phyloP scores from a whole-genome alignment of 2,888 invertebrate genomes.

The Phortica magna region DNA sequence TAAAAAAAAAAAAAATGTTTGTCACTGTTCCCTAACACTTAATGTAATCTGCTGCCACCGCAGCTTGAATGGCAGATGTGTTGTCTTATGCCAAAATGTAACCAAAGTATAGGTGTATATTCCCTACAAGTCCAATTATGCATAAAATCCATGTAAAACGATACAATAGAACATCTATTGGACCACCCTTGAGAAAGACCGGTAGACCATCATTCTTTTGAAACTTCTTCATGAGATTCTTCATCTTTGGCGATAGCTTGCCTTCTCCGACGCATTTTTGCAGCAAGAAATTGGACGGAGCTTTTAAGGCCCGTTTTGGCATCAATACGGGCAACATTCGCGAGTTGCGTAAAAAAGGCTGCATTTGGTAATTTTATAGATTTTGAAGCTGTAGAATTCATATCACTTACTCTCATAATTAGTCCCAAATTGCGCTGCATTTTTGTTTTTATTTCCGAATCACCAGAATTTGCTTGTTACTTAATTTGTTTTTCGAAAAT shows the following conservation, averaged over 20 bases:
- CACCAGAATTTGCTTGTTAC: not conserved
- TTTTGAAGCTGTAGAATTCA: not conserved
- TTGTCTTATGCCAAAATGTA: slow-evolving; percentile 51
- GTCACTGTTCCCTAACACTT: slow-evolving; percentile 3
- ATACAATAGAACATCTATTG: slow-evolving; percentile 76
- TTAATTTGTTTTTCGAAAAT: not conserved
- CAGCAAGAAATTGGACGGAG: not conserved
- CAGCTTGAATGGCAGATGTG: not conserved
- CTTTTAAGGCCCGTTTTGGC: not conserved
- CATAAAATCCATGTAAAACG: slow-evolving; percentile 68
- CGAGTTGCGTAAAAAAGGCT: slow-evolving; percentile 8
- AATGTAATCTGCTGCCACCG: not conserved
- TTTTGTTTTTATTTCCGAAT: not conserved
- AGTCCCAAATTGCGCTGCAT: not conserved
- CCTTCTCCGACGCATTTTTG: slow-evolving; percentile 38
- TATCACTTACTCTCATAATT: not conserved
- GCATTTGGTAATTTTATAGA: not conserved
- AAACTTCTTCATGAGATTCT: slow-evolving; percentile 18
- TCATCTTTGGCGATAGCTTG: slow-evolving; percentile 19
- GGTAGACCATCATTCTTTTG: slow-evolving; percentile 74
- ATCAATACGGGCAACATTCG: not conserved
- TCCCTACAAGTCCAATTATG: slow-evolving; percentile 59
- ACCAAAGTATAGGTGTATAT: slow-evolving; percentile 50
- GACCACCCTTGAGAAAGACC: slow-evolving; percentile 78
- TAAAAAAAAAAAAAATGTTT: not conserved